A percentile compares a stretch with the other conserved stretches of the same genome.
These are phyloP conservation scores for Chromobotia macracanthus DNA, from an alignment of 2,797 vertebrate species.

Conservation along the genomic window DNA sequence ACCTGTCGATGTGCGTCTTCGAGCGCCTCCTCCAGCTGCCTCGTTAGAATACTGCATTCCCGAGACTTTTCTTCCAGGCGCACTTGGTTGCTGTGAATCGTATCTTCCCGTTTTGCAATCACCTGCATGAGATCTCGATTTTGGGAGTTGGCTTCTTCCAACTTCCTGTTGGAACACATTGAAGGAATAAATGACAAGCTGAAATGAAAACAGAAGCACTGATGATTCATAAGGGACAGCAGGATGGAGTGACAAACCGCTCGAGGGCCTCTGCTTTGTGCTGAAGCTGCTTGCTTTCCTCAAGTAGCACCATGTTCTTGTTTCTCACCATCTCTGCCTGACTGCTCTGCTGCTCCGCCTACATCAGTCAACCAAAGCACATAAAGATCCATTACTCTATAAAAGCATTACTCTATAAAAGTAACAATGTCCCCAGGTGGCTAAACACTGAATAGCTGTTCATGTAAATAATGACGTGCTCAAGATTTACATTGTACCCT, in stretches of 20 bases:
- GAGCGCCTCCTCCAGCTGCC: conserved; percentile 85
- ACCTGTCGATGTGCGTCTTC: conserved; percentile 88
- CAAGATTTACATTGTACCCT: too few relatives aligned
- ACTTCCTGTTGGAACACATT: conserved; percentile 75
- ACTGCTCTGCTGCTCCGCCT: conserved; percentile 89
- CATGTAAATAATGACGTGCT: too few relatives aligned
- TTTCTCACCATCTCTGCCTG: conserved; percentile 86
- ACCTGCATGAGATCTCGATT: conserved; percentile 87
- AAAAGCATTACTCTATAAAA: neutral
- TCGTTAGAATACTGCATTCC: conserved; percentile 82
- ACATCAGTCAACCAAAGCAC: conserved; percentile 50
- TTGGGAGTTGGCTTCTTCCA: conserved; percentile 82
- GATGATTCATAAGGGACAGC: neutral
- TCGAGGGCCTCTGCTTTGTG: conserved; percentile 85
- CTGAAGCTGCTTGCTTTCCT: conserved; percentile 89
- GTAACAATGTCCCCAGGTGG: too few relatives aligned
- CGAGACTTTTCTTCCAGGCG: conserved; percentile 86
- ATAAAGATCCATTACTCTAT: neutral
- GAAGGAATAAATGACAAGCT: neutral
- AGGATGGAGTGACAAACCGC: conserved; percentile 76
- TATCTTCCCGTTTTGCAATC: conserved; percentile 87
- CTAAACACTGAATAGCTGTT: too few relatives aligned
- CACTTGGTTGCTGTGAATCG: conserved; percentile 83
- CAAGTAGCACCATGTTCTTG: conserved; percentile 83
- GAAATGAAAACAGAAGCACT: neutral